Base-by-base conservation (phyloP, 2,888 invertebrate species). In the Chrysolina americana region DNA sequence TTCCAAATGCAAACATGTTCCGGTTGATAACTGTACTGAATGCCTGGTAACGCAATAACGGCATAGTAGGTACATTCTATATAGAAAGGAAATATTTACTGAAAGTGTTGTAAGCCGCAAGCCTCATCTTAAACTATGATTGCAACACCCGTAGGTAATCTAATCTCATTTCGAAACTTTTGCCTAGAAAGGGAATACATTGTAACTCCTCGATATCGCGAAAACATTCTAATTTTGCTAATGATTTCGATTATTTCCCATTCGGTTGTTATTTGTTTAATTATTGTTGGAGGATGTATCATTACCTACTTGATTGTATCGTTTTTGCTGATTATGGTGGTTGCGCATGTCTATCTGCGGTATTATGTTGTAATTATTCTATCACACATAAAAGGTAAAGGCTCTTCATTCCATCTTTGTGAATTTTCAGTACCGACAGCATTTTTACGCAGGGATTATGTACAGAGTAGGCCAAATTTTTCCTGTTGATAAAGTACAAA, bases 71-170 rank as follows among this genome's bases (percentile, higher is more conserved):
- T 36, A 36, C 36, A 64, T 64, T 63, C 56, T 13, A 23, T 63
- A 64, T 50, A 50, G 63, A 70, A 70, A 70, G 70, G 64, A 70
- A 64, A 56, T 56, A 23, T 23, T 23, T 13, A 56, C 56, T 56
- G 23, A 56, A 56, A 19, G 56, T 19, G 19, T 19, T 23, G 6
- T 23, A 70, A 47, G 70, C 70, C 64, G 21, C 41, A 50, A 70
- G 65, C 70, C 23, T 11, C 47, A 50, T 64, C 50, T 64, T 59
- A 36, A 36, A 36, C 36, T 36, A 48, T 47, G 48, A 48, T 65
- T 50, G 41, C 36, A 70, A 70, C 21, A 70, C n/a, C 21, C 41
- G 23, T 48, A n/a, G n/a, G n/a, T n/a, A 64, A 70, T 47, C 23
- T 48, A 48, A 23, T 64, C 65, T 28, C 41, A 62, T 70, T 70